Evolutionary conservation across 2,797 vertebrate genomes (phyloP).

Genomic region (Morus bassanus): DNA sequence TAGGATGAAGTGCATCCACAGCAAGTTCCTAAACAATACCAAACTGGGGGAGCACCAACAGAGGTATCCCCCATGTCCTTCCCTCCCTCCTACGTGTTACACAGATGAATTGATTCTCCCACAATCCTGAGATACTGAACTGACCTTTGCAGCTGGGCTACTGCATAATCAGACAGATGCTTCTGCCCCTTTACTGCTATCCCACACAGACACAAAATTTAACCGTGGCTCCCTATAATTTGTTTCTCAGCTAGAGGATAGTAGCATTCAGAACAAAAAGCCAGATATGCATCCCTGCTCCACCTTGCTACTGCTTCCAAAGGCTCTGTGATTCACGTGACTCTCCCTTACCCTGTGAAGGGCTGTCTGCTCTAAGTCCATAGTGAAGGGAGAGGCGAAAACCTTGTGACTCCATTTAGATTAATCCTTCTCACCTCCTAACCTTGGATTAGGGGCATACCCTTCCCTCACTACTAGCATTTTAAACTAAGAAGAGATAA

Average conservation of each 20-base stretch:
- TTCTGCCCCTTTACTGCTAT: background rate
- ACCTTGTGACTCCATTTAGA: background rate
- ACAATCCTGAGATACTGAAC: background rate
- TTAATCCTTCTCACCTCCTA: slow-evolving; percentile 34
- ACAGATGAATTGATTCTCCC: background rate
- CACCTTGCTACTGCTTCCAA: background rate
- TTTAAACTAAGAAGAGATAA: slow-evolving; percentile 56
- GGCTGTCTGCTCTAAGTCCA: background rate
- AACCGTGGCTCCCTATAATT: background rate
- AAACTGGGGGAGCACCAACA: background rate
- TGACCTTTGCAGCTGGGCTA: background rate
- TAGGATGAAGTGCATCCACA: background rate
- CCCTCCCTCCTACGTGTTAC: background rate
- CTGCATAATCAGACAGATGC: background rate
- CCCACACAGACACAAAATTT: background rate
- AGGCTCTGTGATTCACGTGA: background rate
- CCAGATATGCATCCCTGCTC: background rate
- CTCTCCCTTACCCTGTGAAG: background rate
- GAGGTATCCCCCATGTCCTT: background rate
- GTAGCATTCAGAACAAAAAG: background rate
- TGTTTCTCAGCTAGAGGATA: background rate
- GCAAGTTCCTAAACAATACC: background rate
- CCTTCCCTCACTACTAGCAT: slow-evolving; percentile 6
- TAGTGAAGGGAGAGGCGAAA: background rate
- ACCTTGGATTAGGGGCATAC: background rate